These are phyloP conservation scores for Rhinolophus sinicus DNA, from an alignment of 2,113 vertebrate species.

Conservation along the genomic window DNA sequence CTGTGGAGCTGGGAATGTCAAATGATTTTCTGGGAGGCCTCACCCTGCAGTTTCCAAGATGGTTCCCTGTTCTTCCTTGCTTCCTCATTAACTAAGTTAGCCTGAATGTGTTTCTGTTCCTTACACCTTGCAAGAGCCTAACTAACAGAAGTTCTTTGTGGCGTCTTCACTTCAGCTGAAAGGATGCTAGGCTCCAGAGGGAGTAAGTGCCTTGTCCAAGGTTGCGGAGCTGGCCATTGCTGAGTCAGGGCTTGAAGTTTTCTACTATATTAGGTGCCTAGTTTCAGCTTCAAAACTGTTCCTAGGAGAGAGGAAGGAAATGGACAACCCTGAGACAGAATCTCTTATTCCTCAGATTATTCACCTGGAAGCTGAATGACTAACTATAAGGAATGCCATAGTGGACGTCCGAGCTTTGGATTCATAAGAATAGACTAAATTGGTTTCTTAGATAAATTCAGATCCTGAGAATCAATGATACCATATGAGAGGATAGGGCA, in stretches of 20 bases:
- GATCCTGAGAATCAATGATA: background rate
- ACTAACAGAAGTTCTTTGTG: background rate
- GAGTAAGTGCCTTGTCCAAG: background rate
- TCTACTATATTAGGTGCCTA: background rate
- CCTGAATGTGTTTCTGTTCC: background rate
- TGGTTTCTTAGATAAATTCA: background rate
- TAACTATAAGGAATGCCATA: background rate
- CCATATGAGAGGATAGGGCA: background rate
- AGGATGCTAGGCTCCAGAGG: background rate
- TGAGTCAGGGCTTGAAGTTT: background rate
- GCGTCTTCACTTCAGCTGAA: background rate
- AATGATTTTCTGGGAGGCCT: background rate
- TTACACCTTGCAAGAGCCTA: background rate
- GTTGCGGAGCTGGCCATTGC: background rate
- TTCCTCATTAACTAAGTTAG: background rate
- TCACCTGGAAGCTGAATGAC: background rate
- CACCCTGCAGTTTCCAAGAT: background rate
- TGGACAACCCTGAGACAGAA: background rate
- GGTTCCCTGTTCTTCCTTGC: background rate
- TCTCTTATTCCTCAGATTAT: background rate
- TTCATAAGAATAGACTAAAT: background rate
- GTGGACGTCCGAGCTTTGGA: background rate
- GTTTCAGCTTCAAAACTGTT: background rate
- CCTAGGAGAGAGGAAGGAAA: background rate
- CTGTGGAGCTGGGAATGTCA: background rate